A percentile compares a stretch with the other conserved stretches of the same genome.
Evolutionary conservation across 1,140 invertebrate genomes (phyloP).

Genomic region (Sycophila sp.): DNA sequence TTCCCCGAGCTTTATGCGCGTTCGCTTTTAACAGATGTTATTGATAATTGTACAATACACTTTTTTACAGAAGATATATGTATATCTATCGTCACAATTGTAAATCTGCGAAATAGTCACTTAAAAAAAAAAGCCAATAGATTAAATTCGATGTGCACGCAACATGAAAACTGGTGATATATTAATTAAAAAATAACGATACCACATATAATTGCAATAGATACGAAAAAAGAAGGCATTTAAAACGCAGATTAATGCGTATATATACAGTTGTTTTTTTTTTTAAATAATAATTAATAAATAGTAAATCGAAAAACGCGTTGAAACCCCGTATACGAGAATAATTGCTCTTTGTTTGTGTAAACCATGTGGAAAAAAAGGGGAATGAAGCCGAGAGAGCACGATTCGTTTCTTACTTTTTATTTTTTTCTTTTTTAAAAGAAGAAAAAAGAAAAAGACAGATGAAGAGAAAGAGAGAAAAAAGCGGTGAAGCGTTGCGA

Average conservation of each 20-base stretch:
- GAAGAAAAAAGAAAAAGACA: neutral
- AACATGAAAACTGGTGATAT: neutral
- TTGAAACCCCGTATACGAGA: slow-evolving; percentile 25
- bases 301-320: too few relatives aligned
- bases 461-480: neutral
- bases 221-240: neutral
- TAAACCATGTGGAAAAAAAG: slow-evolving; percentile 3
- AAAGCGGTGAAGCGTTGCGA: neutral
- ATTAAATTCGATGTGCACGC: neutral
- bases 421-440: neutral
- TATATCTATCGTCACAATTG: neutral
- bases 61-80: slow-evolving; percentile 30
- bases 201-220: slow-evolving; percentile 23
- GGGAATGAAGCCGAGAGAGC: neutral
- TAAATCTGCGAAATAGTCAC: slow-evolving; percentile 8
- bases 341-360: slow-evolving; percentile 15
- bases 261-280: slow-evolving; percentile 14
- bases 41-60: slow-evolving; percentile 23
- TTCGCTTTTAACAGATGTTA: slow-evolving; percentile 11
- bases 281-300: too few relatives aligned
- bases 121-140: neutral
- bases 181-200: neutral
- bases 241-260: neutral
- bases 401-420: neutral
- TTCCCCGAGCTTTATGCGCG: neutral